Base-by-base conservation (phyloP, 1,140 invertebrate species). In the Drosophila paulistorum region DNA sequence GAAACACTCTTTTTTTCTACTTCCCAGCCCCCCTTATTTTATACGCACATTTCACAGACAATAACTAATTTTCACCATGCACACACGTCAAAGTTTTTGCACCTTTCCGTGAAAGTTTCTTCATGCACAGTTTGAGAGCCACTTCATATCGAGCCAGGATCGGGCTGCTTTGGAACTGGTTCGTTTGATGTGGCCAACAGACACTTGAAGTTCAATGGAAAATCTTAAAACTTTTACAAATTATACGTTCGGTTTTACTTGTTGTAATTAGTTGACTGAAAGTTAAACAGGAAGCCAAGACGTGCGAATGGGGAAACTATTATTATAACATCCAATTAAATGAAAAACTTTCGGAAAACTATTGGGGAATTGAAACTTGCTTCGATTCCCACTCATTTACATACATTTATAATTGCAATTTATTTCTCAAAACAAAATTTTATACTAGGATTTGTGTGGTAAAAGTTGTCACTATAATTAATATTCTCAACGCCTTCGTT, bases 1-100 rank as follows among this genome's bases (percentile, higher is more conserved):
- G 37, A 1, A 7, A 14, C n/a, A 4, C 45, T 9, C 17, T 11
- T n/a, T 20, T 42, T 26, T 26, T 26, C 23, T 26, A 26, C 23
- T 26, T 33, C 2, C 3, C 20, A 11, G 2, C 48, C n/a, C 17
- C n/a, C 17, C 65, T 37, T 9, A 1, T 9, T 60, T 69, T 7
- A 61, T 33, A 63, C 57, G 26, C 26, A 23, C 17, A 51, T 39
- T 63, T 37, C 60, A 35, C 48, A 71, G 63, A 77, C 51, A 77
- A 77, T 77, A 72, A 71, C 74, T 77, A 77, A 77, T 77, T 77
- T 77, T 71, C 74, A 51, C 74, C 39, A 60, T 20, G 59, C 75
- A 77, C 68, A 71, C 58, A 71, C 58, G 62, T 67, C 41, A 60
- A 77, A 77, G 62, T 77, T 77, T 42, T 55, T 37, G 20, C 60